Evolutionary conservation across 2,797 vertebrate species (phyloP), one percentile per base, ranked within the genome.

Genomic region (Rousettus madagascariensis): DNA sequence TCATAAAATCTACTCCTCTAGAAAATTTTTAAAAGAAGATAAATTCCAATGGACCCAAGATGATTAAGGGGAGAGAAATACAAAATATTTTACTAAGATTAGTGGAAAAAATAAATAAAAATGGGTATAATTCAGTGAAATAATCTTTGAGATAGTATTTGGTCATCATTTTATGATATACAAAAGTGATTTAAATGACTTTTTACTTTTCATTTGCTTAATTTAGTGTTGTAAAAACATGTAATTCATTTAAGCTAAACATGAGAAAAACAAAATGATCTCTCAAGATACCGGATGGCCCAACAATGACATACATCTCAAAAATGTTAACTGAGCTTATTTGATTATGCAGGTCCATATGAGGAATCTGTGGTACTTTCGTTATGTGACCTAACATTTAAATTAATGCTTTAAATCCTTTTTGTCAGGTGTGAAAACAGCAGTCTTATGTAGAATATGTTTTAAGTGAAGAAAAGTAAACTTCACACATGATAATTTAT

Each of bases 401-500:
- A 95, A 71, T 87, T 87, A 86, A 20, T 87, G 84, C 43, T 86
- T 86, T 84, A 96, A 95, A 92, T 90, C 11, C 33, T 95, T 93
- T 75, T 87, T 61, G 30, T 79, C 13, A 24, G 41, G 38, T 96
- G 75, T 61, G 41, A 96, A 96, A 80, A 75, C 5, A 43, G 33
- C 46, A 87, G 13, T 72, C 22, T 68, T 41, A 36, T 84, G 22
- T 74, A 71, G 46, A 92, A 75, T 89, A 86, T 5, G 0, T 79
- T 87, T 95, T 90, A 84, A 20, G 0, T 87, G 51, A 92, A 95
- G 85, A 95, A 46, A 95, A 78, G 4, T 83, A 91, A 94, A 71
- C 57, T n/a, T 94, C 38, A 53, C 33, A 95, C 95, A 69, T 93
- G 10, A 95, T 84, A 68, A 92, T 84, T 86, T 43, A 79, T 94